Evolutionary conservation across 2,797 vertebrate genomes (phyloP), one percentile per base, ranked within the genome.

Genomic region (Glyptemys insculpta): DNA sequence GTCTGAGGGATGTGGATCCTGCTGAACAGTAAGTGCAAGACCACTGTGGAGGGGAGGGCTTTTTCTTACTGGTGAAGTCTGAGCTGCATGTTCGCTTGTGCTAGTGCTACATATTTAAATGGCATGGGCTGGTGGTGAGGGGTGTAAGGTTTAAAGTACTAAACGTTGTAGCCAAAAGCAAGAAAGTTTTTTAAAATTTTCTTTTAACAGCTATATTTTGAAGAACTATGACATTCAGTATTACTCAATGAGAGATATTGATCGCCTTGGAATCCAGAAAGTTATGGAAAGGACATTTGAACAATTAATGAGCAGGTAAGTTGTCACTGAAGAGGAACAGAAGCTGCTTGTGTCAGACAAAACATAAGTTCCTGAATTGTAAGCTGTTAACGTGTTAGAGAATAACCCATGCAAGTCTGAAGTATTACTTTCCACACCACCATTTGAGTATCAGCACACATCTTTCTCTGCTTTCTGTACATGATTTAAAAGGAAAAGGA

Each of bases 251-350:
- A 98, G 99, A 92, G 99, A 99, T 56, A 99, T 99, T 12, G 99
- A 99, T 98, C 98, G 98, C 93, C 98, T 99, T 76, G 99, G 99
- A 94, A 99, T 99, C 95, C 99, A 99, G 81, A 99, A 99, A 94
- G 99, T 99, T 94, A 99, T 99, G 99, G 99, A 99, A 97, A 99
- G 98, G 95, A 99, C 99, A 6, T 98, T 99, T 53, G 99, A 99
- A 95, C 98, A 98, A 87, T 99, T 99, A 59, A 97, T 99, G 98
- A 96, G 98, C 92, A 99, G 99, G 99, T 99, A 98, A 96, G 2
- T 82, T 49, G 95, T 94, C 96, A 95, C 76, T 88, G n/a, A 15
- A 88, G 80, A 9, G 1, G 68, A 80, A 57, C 23, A 12, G 65
- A 80, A 34, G 23, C 29, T 62, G 18, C 31, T 49, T 34, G 6